Conservation (phyloP, 2,888 invertebrate species). For the Mesopsocus fuscifrons region DNA sequence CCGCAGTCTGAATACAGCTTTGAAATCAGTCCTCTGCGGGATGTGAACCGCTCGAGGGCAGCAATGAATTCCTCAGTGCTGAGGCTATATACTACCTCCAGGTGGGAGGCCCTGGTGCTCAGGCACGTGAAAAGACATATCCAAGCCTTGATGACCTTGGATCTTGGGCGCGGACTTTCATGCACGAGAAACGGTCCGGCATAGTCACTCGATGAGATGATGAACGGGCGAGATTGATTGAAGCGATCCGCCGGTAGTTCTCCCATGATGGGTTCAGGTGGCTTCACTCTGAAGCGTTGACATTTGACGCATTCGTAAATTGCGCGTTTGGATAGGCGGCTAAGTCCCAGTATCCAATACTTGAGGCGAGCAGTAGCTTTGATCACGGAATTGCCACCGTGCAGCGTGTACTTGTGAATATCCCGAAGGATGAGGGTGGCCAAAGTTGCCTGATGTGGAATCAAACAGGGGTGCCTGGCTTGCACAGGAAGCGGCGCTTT, state of each 20-base stretch:
- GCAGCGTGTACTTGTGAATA: too few species aligned
- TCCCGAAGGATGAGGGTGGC: constrained; percentile 10
- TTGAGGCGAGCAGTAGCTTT: too few species aligned
- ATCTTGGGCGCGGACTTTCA: constrained; percentile 12
- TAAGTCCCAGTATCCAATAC: constrained; percentile 20
- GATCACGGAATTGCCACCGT: too few species aligned
- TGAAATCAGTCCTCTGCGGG: constrained; percentile 16
- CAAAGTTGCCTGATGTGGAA: too few species aligned
- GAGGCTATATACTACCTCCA: constrained; percentile 17
- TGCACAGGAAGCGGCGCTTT: constrained; percentile 2
- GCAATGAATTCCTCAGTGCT: constrained; percentile 17
- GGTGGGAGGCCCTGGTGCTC: constrained; percentile 17
- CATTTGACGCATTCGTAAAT: constrained; percentile 20
- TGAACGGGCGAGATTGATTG: constrained; percentile 18
- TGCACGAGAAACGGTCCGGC: constrained; percentile 19
- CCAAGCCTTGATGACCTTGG: constrained; percentile 16
- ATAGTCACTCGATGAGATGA: constrained; percentile 20
- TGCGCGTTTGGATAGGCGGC: constrained; percentile 15
- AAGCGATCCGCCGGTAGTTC: constrained; percentile 20
- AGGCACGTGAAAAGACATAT: constrained; percentile 18
- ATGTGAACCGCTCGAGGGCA: constrained; percentile 15
- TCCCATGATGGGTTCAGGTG: constrained; percentile 19
- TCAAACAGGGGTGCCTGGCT: constrained; percentile 10
- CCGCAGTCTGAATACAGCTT: constrained; percentile 19
- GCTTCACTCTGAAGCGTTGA: constrained; percentile 15